Conservation (phyloP, 1,140 invertebrate genomes). For the Drosophila murphyi region DNA sequence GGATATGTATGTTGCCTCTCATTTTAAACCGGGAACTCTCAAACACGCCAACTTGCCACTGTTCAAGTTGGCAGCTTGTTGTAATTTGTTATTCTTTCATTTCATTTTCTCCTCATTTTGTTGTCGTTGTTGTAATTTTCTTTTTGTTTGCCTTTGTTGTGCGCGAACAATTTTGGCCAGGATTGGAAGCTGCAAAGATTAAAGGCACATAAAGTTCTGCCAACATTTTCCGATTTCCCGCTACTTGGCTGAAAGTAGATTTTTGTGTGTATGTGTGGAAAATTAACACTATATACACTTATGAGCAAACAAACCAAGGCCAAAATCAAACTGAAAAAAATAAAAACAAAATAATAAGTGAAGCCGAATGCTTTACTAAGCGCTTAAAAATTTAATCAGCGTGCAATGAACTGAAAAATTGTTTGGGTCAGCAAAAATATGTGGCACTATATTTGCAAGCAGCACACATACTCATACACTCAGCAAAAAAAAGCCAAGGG, state of each 20-base stretch:
- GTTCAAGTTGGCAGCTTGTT: slow-evolving; percentile 56
- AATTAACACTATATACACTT: slow-evolving; percentile 71
- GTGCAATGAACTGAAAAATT: slow-evolving; percentile 25
- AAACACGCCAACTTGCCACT: slow-evolving; percentile 20
- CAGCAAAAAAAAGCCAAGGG: too few species aligned
- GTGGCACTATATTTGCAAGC: too few species aligned
- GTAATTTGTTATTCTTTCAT: slow-evolving; percentile 27
- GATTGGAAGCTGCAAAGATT: slow-evolving; percentile 58
- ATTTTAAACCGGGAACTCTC: slow-evolving; percentile 7
- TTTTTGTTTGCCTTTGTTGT: slow-evolving; percentile 34
- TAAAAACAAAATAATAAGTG: background rate
- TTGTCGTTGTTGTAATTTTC: background rate
- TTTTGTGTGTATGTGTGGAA: slow-evolving; percentile 30
- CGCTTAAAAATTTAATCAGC: slow-evolving; percentile 45
- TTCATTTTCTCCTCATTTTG: slow-evolving; percentile 10
- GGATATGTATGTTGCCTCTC: slow-evolving; percentile 41
- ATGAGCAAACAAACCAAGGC: slow-evolving; percentile 42
- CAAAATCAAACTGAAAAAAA: background rate
- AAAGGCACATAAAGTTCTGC: slow-evolving; percentile 47
- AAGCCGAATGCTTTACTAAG: background rate
- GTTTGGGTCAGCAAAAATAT: background rate
- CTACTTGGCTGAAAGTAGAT: slow-evolving; percentile 51
- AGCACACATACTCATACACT: background rate
- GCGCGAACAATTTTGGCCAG: slow-evolving; percentile 59
- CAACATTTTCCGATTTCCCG: slow-evolving; percentile 63